phyloP scores from a whole-genome alignment of 2,797 vertebrate species.

The Manis javanica region DNA sequence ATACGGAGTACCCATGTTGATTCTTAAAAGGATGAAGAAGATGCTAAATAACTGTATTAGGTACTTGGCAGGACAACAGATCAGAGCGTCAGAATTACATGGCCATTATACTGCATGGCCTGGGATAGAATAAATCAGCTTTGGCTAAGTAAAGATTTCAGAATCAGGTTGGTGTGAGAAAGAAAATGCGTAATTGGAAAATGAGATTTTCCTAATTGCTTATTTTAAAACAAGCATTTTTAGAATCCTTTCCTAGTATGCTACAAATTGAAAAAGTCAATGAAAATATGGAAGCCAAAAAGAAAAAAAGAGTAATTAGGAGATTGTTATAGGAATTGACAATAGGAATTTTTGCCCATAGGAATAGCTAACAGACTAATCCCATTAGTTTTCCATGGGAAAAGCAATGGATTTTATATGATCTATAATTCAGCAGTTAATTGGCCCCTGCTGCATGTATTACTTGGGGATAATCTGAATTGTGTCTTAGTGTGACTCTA shows the following conservation, averaged over 20 bases:
- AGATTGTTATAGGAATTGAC: slow-evolving; percentile 7
- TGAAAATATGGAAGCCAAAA: slow-evolving; percentile 61
- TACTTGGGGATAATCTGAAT: background rate
- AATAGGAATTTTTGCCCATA: background rate
- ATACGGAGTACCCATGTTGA: background rate
- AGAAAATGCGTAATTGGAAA: slow-evolving; percentile 6
- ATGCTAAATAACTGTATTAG: background rate
- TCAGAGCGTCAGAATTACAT: background rate
- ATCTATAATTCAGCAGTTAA: background rate
- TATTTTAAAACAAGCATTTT: slow-evolving; percentile 68
- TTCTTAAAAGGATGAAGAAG: background rate
- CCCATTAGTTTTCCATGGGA: background rate
- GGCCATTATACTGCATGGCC: background rate
- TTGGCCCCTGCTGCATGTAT: background rate
- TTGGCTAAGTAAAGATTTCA: slow-evolving; percentile 67
- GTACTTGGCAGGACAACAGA: slow-evolving; percentile 68
- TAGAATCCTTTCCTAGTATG: slow-evolving; percentile 43
- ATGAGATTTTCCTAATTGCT: slow-evolving; percentile 67
- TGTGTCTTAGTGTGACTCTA: background rate
- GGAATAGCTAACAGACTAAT: slow-evolving; percentile 33
- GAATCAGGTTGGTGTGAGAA: slow-evolving; percentile 60
- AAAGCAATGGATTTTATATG: background rate
- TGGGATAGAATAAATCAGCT: background rate
- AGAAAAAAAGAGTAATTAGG: slow-evolving; percentile 67
- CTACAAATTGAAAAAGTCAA: slow-evolving; percentile 67